Evolutionary conservation across 2,797 vertebrate genomes (phyloP), one percentile per base, ranked within the genome.

Genomic region (Myotis findleyi): DNA sequence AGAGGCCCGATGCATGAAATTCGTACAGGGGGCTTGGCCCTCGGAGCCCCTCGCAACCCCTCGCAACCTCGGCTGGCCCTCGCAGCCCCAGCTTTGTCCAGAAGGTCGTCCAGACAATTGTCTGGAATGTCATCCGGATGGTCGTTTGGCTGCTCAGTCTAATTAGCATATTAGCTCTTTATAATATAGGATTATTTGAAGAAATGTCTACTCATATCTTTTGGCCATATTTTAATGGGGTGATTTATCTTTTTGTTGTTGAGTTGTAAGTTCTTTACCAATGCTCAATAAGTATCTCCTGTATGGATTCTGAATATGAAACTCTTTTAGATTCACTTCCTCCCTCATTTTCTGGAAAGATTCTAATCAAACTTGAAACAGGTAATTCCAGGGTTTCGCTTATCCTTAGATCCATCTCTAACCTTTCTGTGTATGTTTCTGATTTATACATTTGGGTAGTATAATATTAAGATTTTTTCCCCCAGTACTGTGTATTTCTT

Each of bases 291-390:
- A 51, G 23, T 33, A 64, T 14, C 25, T 44, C 8, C 30, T 72
- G 1, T 53, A 36, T 41, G 49, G 13, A 69, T 68, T 83, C 23
- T 95, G 82, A 87, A 90, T 73, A 3, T 44, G 13, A 84, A 84
- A 44, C 23, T 23, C 0, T 83, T 82, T 0, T 23, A 49, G 2
- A 36, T 59, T 20, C 7, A 4, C 30, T 30, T 57, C 68, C 6
- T 55, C 16, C 3, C 8, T 20, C 73, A 55, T 41, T 93, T 80
- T 76, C 23, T 64, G 30, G 49, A 49, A 20, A 83, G 72, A 53
- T 83, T 91, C 33, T 62, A 82, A 85, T 30, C 8, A 80, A 38
- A 72, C 2, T 87, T 79, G 21, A 82, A n/a, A 16, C 1, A 47
- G 20, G 6, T 21, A 64, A 82, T 86, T 64, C 5, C 17, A 49